Evolutionary conservation across 30 jellyfish, hydroid and myxozoan species (phyloP).

Genomic region (Aurelia aurita): DNA sequence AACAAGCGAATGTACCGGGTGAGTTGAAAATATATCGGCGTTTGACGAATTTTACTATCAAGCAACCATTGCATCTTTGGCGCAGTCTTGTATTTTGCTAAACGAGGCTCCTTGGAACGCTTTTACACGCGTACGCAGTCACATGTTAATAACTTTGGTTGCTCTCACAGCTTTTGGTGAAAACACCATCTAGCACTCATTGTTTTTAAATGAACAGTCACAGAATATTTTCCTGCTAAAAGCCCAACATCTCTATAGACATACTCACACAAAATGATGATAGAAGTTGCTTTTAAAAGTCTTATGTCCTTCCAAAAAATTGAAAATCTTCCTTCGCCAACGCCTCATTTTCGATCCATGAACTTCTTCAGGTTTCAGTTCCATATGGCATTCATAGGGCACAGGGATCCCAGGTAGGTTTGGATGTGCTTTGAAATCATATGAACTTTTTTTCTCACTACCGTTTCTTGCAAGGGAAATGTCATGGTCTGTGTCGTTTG

Average conservation of each 20-base stretch:
- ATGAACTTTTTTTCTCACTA: background rate
- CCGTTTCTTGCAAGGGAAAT: background rate
- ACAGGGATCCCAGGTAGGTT: conserved; percentile 55
- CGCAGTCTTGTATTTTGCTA: no score
- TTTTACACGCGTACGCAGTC: no score
- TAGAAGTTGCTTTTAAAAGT: conserved; percentile 44
- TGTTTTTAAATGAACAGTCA: no score
- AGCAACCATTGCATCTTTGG: no score
- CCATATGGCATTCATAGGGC: conserved; percentile 33
- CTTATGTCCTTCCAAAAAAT: conserved; percentile 64
- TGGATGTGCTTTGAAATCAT: conserved; percentile 29
- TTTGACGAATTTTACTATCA: no score
- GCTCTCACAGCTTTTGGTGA: no score
- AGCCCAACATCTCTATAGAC: background rate
- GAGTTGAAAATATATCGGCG: no score
- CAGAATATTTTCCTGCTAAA: no score
- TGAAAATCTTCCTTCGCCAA: conserved; percentile 11
- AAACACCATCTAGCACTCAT: no score
- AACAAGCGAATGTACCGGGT: no score
- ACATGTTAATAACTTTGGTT: no score
- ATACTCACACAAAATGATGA: conserved; percentile 67
- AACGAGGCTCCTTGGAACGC: no score
- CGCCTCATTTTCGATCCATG: background rate
- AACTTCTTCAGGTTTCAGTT: conserved; percentile 5
- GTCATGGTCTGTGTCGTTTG: background rate